phyloP scores from a whole-genome alignment of 1,140 invertebrate genomes.

The Cotesia glomerata region DNA sequence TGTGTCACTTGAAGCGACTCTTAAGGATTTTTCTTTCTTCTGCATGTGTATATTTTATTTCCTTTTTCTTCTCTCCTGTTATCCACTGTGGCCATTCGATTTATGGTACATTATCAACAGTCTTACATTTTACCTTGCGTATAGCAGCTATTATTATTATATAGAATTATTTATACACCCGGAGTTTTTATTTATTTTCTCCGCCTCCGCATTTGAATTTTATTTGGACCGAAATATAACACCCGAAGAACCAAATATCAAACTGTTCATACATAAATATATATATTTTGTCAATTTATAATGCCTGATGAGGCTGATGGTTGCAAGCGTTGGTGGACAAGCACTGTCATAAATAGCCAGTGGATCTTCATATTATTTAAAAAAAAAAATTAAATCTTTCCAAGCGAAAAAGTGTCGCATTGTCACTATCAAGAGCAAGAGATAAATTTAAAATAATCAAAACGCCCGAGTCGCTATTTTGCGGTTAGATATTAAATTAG shows the following conservation, averaged over 20 bases:
- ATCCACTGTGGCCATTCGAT: conserved; percentile 12
- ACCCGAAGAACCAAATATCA: not conserved
- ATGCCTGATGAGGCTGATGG: conserved; percentile 30
- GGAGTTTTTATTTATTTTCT: not conserved
- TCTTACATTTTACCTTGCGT: not conserved
- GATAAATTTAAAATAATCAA: not conserved
- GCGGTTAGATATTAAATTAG: conserved; percentile 11
- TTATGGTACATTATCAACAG: conserved; percentile 26
- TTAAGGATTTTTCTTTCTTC: not conserved
- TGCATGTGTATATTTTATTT: not conserved
- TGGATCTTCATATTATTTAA: not conserved
- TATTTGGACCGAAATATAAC: not conserved
- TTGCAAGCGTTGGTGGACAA: conserved; percentile 35
- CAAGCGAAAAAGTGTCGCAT: no score
- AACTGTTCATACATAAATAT: not conserved
- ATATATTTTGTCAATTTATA: not conserved
- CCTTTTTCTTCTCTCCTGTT: not conserved
- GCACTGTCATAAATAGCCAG: not conserved
- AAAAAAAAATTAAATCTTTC: not conserved
- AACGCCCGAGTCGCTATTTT: conserved; percentile 20
- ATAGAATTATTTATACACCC: no score
- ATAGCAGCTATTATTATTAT: not conserved
- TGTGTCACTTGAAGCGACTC: not conserved
- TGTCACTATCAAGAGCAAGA: no score
- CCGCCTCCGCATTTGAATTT: not conserved